phyloP scores from a whole-genome alignment of 2,797 vertebrate genomes.

The Pitangus sulphuratus region DNA sequence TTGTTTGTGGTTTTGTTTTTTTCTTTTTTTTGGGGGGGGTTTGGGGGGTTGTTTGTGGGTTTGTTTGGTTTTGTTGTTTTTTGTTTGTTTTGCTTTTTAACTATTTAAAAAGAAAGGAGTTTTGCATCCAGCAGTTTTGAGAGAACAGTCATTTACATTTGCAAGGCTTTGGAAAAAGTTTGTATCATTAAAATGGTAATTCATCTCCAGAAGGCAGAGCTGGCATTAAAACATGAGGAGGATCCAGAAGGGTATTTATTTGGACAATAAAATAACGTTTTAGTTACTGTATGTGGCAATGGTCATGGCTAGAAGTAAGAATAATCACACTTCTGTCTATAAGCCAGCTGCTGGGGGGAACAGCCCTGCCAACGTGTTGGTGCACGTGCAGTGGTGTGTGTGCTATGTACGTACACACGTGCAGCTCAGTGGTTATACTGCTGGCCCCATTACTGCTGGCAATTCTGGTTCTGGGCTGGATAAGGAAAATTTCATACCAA shows the following conservation, averaged over 20 bases:
- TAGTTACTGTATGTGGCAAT: not conserved
- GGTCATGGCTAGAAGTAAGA: not conserved
- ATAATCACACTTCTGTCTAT: not conserved
- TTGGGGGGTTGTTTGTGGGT: too few species aligned
- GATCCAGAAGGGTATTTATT: not conserved
- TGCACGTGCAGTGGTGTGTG: not conserved
- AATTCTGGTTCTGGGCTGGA: not conserved
- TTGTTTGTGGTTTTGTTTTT: too few species aligned
- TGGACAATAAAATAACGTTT: not conserved
- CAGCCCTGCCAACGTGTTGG: fast-evolving
- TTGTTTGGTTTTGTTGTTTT: too few species aligned
- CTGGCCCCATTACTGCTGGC: not conserved
- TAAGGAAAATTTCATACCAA: not conserved
- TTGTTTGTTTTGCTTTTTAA: not conserved
- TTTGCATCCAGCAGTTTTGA: not conserved
- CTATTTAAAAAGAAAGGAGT: not conserved
- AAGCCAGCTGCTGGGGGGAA: not conserved
- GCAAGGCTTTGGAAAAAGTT: not conserved
- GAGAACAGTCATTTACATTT: not conserved
- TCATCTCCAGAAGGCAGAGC: not conserved
- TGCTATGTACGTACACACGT: fast-evolving
- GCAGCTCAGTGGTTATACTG: not conserved
- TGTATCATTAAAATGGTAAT: not conserved
- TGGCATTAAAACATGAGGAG: not conserved
- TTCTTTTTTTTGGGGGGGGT: too few species aligned